Evolutionary conservation across 2,797 vertebrate genomes (phyloP).

Genomic region (Semotilus atromaculatus): DNA sequence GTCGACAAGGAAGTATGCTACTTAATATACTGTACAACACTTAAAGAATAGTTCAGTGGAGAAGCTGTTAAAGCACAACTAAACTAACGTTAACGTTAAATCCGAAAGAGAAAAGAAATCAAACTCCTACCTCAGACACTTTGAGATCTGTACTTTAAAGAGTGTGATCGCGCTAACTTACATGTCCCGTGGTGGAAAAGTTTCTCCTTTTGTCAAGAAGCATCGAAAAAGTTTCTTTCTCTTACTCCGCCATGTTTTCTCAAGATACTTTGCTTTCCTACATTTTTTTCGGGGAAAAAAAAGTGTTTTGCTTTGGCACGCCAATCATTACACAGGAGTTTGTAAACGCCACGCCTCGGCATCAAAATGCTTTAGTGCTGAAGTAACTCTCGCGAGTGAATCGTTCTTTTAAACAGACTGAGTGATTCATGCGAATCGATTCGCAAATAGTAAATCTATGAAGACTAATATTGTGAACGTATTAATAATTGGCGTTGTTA

Average conservation of each 20-base stretch:
- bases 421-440: background rate
- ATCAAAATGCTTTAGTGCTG: background rate
- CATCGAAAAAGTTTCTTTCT: background rate
- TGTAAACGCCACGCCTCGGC: slow-evolving; percentile 34
- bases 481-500: background rate
- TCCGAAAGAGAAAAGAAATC: background rate
- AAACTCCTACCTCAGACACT: slow-evolving; percentile 25
- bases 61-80: background rate
- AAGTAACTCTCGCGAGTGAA: background rate
- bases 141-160: slow-evolving; percentile 14
- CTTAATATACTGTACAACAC: background rate
- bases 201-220: background rate
- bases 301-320: slow-evolving; percentile 10
- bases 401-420: background rate
- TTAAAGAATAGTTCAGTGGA: background rate
- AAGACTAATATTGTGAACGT: background rate
- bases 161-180: background rate
- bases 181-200: slow-evolving; percentile 11
- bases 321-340: slow-evolving; percentile 35
- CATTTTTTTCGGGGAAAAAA: background rate
- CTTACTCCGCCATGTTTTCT: slow-evolving; percentile 56
- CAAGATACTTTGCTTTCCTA: slow-evolving; percentile 39
- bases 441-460: background rate
- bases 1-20: background rate
- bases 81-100: background rate